Evolutionary conservation across 2,797 vertebrate genomes (phyloP).

Genomic region (Gypaetus barbatus): DNA sequence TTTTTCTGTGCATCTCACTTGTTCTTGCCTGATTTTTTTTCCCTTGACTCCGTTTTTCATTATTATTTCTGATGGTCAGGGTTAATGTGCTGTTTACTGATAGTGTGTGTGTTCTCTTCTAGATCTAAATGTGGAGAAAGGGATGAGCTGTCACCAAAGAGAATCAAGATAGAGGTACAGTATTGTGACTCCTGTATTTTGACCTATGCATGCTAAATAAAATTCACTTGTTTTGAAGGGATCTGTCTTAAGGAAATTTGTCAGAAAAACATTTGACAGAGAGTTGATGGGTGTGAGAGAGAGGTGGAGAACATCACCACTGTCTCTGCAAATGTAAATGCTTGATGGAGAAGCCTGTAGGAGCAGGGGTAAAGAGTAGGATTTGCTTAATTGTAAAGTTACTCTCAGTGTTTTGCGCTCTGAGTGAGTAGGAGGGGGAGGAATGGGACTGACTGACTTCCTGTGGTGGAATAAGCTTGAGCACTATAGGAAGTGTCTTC

Average conservation of each 20-base stretch:
- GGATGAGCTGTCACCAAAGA: conserved; percentile 94
- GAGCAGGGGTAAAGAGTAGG: conserved; percentile 34
- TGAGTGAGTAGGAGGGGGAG: neutral
- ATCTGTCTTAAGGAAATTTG: neutral
- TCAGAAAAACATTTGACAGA: conserved; percentile 27
- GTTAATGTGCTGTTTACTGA: neutral
- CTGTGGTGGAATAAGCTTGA: neutral
- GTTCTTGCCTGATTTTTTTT: neutral
- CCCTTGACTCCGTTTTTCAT: neutral
- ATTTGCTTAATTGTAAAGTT: conserved; percentile 15
- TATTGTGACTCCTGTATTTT: conserved; percentile 4
- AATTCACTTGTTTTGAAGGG: conserved; percentile 15
- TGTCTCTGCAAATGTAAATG: neutral
- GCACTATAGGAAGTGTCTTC: neutral
- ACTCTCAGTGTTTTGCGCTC: neutral
- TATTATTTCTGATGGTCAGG: neutral
- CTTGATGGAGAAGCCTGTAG: neutral
- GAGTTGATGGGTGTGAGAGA: neutral
- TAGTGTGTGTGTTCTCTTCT: neutral
- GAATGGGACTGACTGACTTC: neutral
- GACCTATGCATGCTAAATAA: conserved; percentile 1
- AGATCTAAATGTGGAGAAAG: conserved; percentile 94
- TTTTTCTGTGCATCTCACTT: neutral
- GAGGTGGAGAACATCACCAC: neutral
- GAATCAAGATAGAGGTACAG: conserved; percentile 94